These are phyloP conservation scores for Poeciliopsis retropinna DNA, from an alignment of 2,113 vertebrate species.

Conservation along the genomic window DNA sequence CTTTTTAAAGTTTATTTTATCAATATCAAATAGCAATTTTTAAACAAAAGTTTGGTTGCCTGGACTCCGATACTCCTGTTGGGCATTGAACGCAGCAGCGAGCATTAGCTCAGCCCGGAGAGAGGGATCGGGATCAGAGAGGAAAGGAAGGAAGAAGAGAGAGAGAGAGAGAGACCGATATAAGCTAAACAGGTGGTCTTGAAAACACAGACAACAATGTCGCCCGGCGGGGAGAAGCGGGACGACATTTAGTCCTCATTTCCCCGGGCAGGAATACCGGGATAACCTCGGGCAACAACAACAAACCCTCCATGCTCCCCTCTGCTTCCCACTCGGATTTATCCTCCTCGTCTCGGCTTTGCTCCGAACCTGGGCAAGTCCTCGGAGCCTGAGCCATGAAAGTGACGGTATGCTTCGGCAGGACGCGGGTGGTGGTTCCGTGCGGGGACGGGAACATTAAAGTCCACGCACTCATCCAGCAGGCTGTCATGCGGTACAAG, in stretches of 20 bases:
- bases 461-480: constrained; percentile 89
- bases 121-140: constrained; percentile 25
- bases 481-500: constrained; percentile 92
- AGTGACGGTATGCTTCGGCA: constrained; percentile 92
- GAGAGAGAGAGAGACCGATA: constrained; percentile 18
- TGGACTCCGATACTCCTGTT: not conserved
- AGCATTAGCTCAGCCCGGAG: constrained; percentile 47
- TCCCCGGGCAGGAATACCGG: constrained; percentile 28
- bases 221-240: constrained; percentile 46
- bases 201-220: constrained; percentile 69
- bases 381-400: constrained; percentile 74
- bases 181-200: constrained; percentile 75
- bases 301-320: constrained; percentile 47
- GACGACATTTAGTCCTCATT: constrained; percentile 11
- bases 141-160: constrained; percentile 12
- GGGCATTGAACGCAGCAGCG: constrained; percentile 53
- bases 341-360: constrained; percentile 37
- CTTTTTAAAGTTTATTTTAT: no score
- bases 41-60: not conserved
- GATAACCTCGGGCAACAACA: constrained; percentile 3
- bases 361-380: constrained; percentile 69
- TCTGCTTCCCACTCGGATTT: constrained; percentile 18
- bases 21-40: no score
- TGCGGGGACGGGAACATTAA: constrained; percentile 92
- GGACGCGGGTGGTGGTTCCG: constrained; percentile 95